Percentiles rank a stretch among this genome's conserved stretches.
These are phyloP conservation scores for Oscheius sp. DNA, from an alignment of 2,888 invertebrate genomes.

Conservation along the genomic window DNA sequence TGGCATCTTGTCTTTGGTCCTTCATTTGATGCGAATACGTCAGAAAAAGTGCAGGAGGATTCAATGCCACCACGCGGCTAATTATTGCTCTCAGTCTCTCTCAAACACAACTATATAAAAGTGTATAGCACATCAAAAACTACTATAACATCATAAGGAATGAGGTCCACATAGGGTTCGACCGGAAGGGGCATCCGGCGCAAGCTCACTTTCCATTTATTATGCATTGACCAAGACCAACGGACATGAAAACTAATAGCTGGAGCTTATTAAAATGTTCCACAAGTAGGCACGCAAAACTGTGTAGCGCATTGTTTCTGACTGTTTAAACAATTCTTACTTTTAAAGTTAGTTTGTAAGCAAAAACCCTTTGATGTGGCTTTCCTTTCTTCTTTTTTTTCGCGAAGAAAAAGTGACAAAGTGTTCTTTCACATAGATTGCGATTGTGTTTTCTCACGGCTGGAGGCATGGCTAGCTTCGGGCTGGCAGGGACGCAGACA, in stretches of 20 bases:
- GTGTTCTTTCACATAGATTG: conserved; percentile 36
- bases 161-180: conserved; percentile 22
- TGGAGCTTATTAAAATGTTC: too few species aligned
- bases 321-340: too few species aligned
- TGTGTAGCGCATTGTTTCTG: too few species aligned
- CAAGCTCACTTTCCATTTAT: conserved; percentile 32
- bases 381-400: conserved; percentile 3
- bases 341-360: too few species aligned
- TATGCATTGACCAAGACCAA: conserved; percentile 21
- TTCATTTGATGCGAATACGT: conserved; percentile 3
- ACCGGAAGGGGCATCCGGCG: conserved; percentile 29
- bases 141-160: background rate
- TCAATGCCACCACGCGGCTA: background rate
- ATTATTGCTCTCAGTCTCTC: too few species aligned
- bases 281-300: too few species aligned
- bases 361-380: background rate
- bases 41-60: background rate
- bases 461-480: conserved; percentile 21
- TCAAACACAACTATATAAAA: too few species aligned
- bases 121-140: background rate
- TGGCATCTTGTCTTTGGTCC: conserved; percentile 21
- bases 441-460: conserved; percentile 37
- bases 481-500: conserved; percentile 32
- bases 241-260: too few species aligned
- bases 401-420: conserved; percentile 13